These are phyloP conservation scores for Euproctis similis DNA, from an alignment of 2,888 invertebrate genomes.

Conservation along the genomic window DNA sequence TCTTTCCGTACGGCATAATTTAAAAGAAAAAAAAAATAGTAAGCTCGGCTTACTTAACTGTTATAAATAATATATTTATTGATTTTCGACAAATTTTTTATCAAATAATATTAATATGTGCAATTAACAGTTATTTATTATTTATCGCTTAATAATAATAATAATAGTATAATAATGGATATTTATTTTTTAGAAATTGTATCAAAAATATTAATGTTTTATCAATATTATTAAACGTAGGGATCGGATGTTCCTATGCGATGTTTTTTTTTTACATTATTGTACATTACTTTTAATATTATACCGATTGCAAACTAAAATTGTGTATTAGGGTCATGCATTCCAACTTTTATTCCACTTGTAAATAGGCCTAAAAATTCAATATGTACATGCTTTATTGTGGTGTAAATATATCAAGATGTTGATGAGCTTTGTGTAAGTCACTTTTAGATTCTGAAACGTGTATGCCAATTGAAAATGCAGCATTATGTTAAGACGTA, in stretches of 20 bases:
- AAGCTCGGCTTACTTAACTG: slow-evolving; percentile 57
- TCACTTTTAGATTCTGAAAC: slow-evolving; percentile 47
- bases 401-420: slow-evolving; percentile 63
- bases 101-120: slow-evolving; percentile 59
- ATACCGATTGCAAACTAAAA: slow-evolving; percentile 50
- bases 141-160: slow-evolving; percentile 66
- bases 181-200: slow-evolving; percentile 70
- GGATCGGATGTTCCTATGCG: slow-evolving; percentile 69
- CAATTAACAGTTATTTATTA: slow-evolving; percentile 70
- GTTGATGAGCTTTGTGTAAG: slow-evolving; percentile 52
- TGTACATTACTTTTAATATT: slow-evolving; percentile 60
- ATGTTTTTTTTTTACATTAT: slow-evolving; percentile 50
- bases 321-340: slow-evolving; percentile 64
- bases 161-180: too few species aligned
- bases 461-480: slow-evolving; percentile 52
- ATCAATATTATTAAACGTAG: slow-evolving; percentile 40
- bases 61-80: slow-evolving; percentile 49
- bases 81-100: slow-evolving; percentile 61
- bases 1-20: slow-evolving; percentile 45
- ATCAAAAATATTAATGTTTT: slow-evolving; percentile 48
- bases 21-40: too few species aligned
- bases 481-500: slow-evolving; percentile 55
- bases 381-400: slow-evolving; percentile 66
- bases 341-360: slow-evolving; percentile 74
- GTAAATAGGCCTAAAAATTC: slow-evolving; percentile 73